A percentile compares a stretch with the other conserved stretches of the same genome.
Conservation (phyloP, 2,888 invertebrate genomes). For the Kryphioiulus occultus region DNA sequence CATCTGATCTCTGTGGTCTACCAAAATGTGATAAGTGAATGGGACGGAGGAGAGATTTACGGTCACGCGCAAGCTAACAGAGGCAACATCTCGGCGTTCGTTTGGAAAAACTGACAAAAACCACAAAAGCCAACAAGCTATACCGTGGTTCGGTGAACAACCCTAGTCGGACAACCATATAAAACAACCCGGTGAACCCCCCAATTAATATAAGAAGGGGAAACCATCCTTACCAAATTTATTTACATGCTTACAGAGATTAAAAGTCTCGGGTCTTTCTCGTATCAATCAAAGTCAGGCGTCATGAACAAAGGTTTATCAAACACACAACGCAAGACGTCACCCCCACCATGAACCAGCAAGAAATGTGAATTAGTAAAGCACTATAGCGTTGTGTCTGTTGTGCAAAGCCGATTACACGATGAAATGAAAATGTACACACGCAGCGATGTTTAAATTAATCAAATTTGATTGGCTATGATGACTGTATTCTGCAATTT, state of each 20-base stretch:
- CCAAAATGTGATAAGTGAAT: not conserved
- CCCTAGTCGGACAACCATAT: not conserved
- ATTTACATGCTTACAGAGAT: conserved; percentile 35
- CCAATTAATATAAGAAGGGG: conserved; percentile 25
- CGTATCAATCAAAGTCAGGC: conserved; percentile 33
- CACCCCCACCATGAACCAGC: conserved; percentile 8
- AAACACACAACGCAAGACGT: conserved; percentile 12
- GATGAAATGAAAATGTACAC: not conserved
- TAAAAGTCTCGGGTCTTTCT: conserved; percentile 29
- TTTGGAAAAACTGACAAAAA: not conserved
- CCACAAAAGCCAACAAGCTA: not conserved
- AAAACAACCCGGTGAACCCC: conserved; percentile 24
- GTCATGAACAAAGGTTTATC: conserved; percentile 28
- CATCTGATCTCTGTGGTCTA: not conserved
- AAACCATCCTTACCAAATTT: conserved; percentile 12
- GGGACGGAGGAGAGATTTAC: not conserved
- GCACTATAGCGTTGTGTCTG: too few relatives aligned
- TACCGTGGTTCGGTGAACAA: conserved; percentile 26
- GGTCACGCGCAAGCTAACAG: not conserved
- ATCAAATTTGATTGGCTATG: not conserved
- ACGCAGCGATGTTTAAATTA: not conserved
- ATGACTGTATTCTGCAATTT: too few relatives aligned
- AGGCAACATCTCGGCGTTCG: not conserved
- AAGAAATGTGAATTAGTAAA: not conserved
- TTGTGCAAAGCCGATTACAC: not conserved